Evolutionary conservation across 2,888 invertebrate genomes (phyloP).

Genomic region (Oasisia sp.): DNA sequence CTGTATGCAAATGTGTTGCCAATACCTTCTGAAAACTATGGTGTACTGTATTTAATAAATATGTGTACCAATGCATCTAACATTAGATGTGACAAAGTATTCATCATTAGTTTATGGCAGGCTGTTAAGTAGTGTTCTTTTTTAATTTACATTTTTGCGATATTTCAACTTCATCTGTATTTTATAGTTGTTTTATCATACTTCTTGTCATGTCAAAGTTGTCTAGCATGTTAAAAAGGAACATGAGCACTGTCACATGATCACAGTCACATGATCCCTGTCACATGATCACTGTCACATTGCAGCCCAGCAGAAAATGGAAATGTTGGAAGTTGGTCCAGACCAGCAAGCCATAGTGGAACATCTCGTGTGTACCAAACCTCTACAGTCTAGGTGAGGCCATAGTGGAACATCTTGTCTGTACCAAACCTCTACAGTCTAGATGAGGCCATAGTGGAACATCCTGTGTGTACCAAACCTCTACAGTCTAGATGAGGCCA

Average conservation of each 20-base stretch:
- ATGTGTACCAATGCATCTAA: too few species aligned
- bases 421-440: not conserved
- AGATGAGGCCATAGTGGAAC: not conserved
- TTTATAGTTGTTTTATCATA: too few species aligned
- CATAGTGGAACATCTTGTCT: not conserved
- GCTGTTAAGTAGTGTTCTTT: too few species aligned
- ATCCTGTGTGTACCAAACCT: not conserved
- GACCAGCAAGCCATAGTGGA: slow-evolving; percentile 64
- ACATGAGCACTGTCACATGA: not conserved
- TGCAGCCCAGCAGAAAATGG: slow-evolving; percentile 34
- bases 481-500: slow-evolving; percentile 49
- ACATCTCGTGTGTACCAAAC: slow-evolving; percentile 67
- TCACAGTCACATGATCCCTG: not conserved
- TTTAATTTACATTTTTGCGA: too few species aligned
- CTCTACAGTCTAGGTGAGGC: slow-evolving; percentile 57
- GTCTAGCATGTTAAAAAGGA: too few species aligned
- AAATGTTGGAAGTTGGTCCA: slow-evolving; percentile 49
- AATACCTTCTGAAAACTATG: too few species aligned
- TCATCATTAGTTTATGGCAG: too few species aligned
- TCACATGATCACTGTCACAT: not conserved
- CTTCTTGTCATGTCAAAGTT: too few species aligned
- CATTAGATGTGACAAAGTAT: too few species aligned
- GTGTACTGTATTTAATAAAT: too few species aligned
- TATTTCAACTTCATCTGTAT: too few species aligned
- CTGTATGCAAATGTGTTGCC: too few species aligned